phyloP scores from a whole-genome alignment of 2,888 invertebrate species.

The Dicyrtoma fusca region DNA sequence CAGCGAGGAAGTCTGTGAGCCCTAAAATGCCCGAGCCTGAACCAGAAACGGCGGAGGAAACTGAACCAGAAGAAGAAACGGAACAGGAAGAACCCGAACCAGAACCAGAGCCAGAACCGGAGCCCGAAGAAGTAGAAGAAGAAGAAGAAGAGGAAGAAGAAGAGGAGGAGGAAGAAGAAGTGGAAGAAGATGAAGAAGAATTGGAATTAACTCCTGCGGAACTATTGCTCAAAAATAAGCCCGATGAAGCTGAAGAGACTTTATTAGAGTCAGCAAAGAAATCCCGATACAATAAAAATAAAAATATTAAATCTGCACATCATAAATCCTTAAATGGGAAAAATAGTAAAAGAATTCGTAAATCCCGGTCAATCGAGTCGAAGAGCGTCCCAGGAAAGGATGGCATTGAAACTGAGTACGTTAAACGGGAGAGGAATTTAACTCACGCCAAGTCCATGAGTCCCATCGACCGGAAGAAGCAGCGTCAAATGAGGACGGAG shows the following conservation, averaged over 20 bases:
- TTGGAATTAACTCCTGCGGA: slow-evolving; percentile 10
- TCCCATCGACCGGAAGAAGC: slow-evolving; percentile 10
- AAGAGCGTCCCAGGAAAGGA: not conserved
- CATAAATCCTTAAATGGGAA: slow-evolving; percentile 31
- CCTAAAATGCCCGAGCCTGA: slow-evolving; percentile 61
- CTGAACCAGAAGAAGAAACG: slow-evolving; percentile 63
- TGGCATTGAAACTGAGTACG: slow-evolving; percentile 19
- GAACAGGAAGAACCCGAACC: slow-evolving; percentile 60
- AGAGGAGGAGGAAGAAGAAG: slow-evolving; percentile 20
- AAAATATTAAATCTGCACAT: slow-evolving; percentile 37
- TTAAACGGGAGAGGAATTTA: slow-evolving; percentile 18
- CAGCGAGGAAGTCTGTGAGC: slow-evolving; percentile 36
- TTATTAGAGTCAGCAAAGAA: slow-evolving; percentile 18
- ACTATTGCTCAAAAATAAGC: slow-evolving; percentile 7
- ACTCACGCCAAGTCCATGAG: slow-evolving; percentile 23
- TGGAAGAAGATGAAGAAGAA: slow-evolving; percentile 13
- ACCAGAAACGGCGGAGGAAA: slow-evolving; percentile 60
- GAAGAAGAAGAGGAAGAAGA: not conserved
- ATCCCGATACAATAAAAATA: slow-evolving; percentile 29
- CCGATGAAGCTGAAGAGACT: slow-evolving; percentile 10
- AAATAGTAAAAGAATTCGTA: slow-evolving; percentile 11
- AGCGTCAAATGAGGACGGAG: not conserved
- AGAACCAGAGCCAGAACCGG: slow-evolving; percentile 35
- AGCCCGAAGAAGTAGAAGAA: not conserved
- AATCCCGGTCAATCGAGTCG: slow-evolving; percentile 27